phyloP scores from a whole-genome alignment of 1,140 invertebrate genomes.

The Drosophila sp. region DNA sequence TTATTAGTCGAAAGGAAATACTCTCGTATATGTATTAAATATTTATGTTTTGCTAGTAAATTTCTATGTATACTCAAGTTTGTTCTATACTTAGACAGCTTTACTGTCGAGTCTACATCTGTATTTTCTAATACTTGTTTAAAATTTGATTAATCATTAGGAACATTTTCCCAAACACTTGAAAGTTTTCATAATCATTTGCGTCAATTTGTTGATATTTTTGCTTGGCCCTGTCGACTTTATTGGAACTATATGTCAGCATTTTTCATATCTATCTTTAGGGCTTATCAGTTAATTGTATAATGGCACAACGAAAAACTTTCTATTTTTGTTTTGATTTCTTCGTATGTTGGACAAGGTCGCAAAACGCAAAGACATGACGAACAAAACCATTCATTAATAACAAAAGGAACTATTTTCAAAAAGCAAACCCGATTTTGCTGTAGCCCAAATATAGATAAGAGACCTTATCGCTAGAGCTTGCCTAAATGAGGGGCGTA shows the following conservation, averaged over 20 bases:
- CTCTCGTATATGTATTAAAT: conserved; percentile 13
- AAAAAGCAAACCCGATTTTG: conserved; percentile 1
- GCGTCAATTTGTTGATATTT: conserved; percentile 1
- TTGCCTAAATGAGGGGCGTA: conserved; percentile 29
- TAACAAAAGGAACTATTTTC: conserved; percentile 25
- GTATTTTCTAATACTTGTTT: too few species aligned
- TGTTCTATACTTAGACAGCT: not conserved
- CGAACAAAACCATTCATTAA: conserved; percentile 28
- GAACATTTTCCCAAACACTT: too few species aligned
- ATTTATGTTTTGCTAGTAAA: conserved; percentile 14
- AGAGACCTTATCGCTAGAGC: conserved; percentile 22
- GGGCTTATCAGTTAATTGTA: conserved; percentile 30
- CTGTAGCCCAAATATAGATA: conserved; percentile 17
- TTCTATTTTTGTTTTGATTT: conserved; percentile 29
- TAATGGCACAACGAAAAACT: conserved; percentile 22
- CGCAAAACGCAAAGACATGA: conserved; percentile 4
- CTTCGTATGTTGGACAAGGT: conserved; percentile 30
- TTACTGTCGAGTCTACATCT: not conserved
- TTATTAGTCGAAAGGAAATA: conserved; percentile 6
- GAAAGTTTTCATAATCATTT: not conserved
- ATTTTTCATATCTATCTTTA: conserved; percentile 18
- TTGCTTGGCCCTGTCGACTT: not conserved
- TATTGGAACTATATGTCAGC: not conserved
- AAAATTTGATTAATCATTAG: too few species aligned
- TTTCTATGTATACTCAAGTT: conserved; percentile 1